Evolutionary conservation across 2,797 vertebrate genomes (phyloP).

Genomic region (Sciaenops ocellatus): DNA sequence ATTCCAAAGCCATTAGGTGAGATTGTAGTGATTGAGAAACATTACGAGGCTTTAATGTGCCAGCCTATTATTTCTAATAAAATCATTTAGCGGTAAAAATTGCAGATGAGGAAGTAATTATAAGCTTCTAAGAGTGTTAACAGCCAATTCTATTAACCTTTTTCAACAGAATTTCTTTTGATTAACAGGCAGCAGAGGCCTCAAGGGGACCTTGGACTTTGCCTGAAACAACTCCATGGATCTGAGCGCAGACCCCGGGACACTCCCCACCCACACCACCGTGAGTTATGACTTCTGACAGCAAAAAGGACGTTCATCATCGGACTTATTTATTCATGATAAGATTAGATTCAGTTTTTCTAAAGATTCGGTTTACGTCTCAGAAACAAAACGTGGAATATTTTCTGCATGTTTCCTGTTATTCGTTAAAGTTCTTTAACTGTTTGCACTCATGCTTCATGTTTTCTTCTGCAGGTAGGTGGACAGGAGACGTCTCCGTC

Average conservation of each 20-base stretch:
- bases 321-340: slow-evolving; percentile 4
- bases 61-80: slow-evolving; percentile 69
- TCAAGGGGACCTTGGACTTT: slow-evolving; percentile 36
- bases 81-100: slow-evolving; percentile 75
- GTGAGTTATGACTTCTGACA: slow-evolving; percentile 60
- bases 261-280: slow-evolving; percentile 17
- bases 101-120: slow-evolving; percentile 76
- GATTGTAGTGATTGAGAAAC: slow-evolving; percentile 71
- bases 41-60: slow-evolving; percentile 72
- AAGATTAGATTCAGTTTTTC: neutral
- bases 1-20: slow-evolving; percentile 75
- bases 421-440: neutral
- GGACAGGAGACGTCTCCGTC: slow-evolving; percentile 65
- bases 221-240: slow-evolving; percentile 68
- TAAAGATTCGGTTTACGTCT: neutral
- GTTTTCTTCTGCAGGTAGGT: slow-evolving; percentile 73
- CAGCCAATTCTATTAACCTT: slow-evolving; percentile 73
- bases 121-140: slow-evolving; percentile 42
- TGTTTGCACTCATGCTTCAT: neutral
- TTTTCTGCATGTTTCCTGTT: slow-evolving; percentile 2
- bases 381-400: neutral
- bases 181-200: slow-evolving; percentile 60
- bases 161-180: slow-evolving; percentile 54
- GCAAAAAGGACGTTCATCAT: neutral
- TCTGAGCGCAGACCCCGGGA: slow-evolving; percentile 44